Evolutionary conservation across 2,888 invertebrate species (phyloP), one percentile per base, ranked within the genome.

Genomic region (Malthinus flaveolus): DNA sequence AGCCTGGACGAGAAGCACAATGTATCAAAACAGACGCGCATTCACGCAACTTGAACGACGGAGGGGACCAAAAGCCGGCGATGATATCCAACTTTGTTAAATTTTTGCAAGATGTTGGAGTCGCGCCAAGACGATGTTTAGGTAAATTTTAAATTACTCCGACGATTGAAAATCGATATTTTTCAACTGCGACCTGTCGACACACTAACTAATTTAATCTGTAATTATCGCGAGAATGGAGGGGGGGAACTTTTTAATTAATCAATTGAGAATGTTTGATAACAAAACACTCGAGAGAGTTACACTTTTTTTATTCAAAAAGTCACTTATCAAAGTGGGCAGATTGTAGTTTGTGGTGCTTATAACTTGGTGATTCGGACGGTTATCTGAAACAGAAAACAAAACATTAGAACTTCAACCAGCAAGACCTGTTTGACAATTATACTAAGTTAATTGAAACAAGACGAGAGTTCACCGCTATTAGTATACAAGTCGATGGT

Each of bases 21-120:
- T 84, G 87, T 87, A 82, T 91, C 91, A 83, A 92, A 91, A 82
- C 92, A 92, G 86, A 92, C 89, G 86, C 91, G 91, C 92, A 92
- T 92, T 87, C 51, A 62, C 59, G 60, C 62, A 45, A 51, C 37
- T 59, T 59, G 34, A 46, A 37, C 48, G 35, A 53, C 65, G 61
- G 56, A 49, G 56, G 59, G 57, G 56, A 23, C 49, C 39, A 23
- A 23, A 49, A 54, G 49, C 45, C 59, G 49, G 51, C 44, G 32
- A 36, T 37, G 44, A 33, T 46, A 39, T 47, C 54, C 39, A 55
- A 54, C 34, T 10, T 12, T 23, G 23, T 23, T 2, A 23, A 23
- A 3, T 23, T 23, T 23, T 23, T 23, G 12, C 32, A 54, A 59
- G 37, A 52, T 47, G 49, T 39, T 34, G 50, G 9, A 15, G 5